Percentiles rank a stretch among this genome's conserved stretches.
Evolutionary conservation across 2,888 invertebrate genomes (phyloP).

Genomic region (Hermaeophaga mercurialis): DNA sequence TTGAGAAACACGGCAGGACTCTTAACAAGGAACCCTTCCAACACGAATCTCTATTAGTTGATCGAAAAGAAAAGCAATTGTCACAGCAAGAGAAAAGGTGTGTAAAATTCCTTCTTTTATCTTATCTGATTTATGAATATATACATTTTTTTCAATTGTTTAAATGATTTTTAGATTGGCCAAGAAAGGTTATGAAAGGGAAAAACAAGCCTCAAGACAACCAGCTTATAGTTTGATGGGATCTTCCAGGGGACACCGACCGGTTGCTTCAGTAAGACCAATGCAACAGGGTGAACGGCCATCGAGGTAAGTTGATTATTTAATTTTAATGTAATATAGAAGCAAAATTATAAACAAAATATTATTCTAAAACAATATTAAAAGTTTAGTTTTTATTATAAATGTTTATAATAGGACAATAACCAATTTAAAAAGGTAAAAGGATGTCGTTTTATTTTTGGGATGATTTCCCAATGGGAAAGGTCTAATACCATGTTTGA

Average conservation of each 20-base stretch:
- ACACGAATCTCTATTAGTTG: slow-evolving; percentile 92
- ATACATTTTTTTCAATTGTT: too few relatives aligned
- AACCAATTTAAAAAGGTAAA: too few relatives aligned
- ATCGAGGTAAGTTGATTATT: slow-evolving; percentile 29
- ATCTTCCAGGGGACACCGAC: slow-evolving; percentile 51
- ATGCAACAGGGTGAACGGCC: slow-evolving; percentile 67
- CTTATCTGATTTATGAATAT: too few relatives aligned
- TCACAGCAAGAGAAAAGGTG: slow-evolving; percentile 88
- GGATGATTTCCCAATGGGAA: too few relatives aligned
- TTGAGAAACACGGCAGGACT: slow-evolving; percentile 66
- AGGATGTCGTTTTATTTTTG: too few relatives aligned
- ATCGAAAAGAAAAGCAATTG: slow-evolving; percentile 92
- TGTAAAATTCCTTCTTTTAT: not conserved
- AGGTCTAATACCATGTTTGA: too few relatives aligned
- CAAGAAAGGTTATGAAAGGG: slow-evolving; percentile 90
- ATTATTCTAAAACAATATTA: too few relatives aligned
- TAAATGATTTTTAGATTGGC: slow-evolving; percentile 62
- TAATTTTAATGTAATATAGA: not conserved
- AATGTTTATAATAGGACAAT: too few relatives aligned
- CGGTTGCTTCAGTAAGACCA: slow-evolving; percentile 72
- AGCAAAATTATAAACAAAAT: too few relatives aligned
- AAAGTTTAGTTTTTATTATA: too few relatives aligned
- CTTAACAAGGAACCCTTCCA: slow-evolving; percentile 89
- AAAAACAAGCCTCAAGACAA: slow-evolving; percentile 76
- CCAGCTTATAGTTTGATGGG: slow-evolving; percentile 49